These are phyloP conservation scores for Morus bassanus DNA, from an alignment of 2,797 vertebrate genomes.

Conservation along the genomic window DNA sequence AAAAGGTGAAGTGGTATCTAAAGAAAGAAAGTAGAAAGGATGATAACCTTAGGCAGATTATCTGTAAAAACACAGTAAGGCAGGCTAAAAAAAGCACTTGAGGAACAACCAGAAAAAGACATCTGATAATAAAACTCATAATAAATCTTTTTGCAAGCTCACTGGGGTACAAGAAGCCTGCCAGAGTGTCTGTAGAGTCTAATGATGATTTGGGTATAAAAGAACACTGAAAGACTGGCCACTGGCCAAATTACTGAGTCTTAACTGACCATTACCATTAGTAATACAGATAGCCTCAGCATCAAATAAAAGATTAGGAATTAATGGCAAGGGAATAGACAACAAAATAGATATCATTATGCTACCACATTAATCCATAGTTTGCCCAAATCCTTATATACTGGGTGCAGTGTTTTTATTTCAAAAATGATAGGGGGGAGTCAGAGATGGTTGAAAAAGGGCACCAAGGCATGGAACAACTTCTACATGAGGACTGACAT, in stretches of 20 bases:
- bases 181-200: neutral
- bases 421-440: neutral
- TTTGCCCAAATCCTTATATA: neutral
- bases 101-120: neutral
- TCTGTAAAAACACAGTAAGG: neutral
- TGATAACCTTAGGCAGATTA: neutral
- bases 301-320: neutral
- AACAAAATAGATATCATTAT: neutral
- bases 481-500: neutral
- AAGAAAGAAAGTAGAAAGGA: neutral
- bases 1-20: neutral
- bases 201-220: neutral
- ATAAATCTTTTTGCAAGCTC: neutral
- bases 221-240: neutral
- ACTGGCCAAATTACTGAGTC: neutral
- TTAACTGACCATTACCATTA: neutral
- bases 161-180: neutral
- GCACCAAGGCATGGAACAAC: neutral
- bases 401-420: neutral
- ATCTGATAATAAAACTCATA: neutral
- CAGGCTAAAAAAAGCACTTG: neutral
- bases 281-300: neutral
- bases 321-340: neutral
- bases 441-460: neutral
- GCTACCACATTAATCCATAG: neutral